These are phyloP conservation scores for Drosophila cyrtoloma DNA, from an alignment of 2,888 invertebrate species.

Conservation along the genomic window DNA sequence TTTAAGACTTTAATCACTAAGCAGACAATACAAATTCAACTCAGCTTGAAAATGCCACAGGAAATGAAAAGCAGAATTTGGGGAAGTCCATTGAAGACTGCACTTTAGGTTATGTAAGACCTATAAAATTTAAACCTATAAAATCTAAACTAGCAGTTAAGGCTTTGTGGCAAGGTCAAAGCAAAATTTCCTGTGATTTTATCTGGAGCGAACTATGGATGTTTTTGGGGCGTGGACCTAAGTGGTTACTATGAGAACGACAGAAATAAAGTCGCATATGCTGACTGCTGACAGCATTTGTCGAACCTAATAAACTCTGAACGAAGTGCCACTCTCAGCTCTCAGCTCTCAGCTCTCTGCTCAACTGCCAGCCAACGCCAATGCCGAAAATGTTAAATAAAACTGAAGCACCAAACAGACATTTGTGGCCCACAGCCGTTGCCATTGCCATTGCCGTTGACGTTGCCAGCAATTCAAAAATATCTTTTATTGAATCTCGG, in stretches of 20 bases:
- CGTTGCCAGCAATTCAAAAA: conserved; percentile 56
- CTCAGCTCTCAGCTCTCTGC: conserved; percentile 16
- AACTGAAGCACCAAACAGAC: conserved; percentile 62
- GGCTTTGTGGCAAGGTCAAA: conserved; percentile 13
- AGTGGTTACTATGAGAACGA: conserved; percentile 55
- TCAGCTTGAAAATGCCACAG: too few species aligned
- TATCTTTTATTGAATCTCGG: conserved; percentile 75
- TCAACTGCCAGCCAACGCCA: conserved; percentile 43
- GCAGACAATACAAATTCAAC: too few species aligned
- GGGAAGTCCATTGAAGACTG: not conserved
- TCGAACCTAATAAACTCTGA: conserved; percentile 71
- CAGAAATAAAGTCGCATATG: conserved; percentile 67
- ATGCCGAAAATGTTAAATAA: conserved; percentile 66
- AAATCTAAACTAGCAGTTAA: conserved; percentile 1
- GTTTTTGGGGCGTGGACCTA: conserved; percentile 32
- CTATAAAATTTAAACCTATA: not conserved
- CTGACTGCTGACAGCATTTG: conserved; percentile 67
- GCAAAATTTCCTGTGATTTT: conserved; percentile 7
- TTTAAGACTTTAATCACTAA: not conserved
- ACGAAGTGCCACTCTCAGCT: conserved; percentile 68
- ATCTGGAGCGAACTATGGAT: conserved; percentile 10
- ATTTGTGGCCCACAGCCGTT: conserved; percentile 43
- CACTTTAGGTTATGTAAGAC: not conserved
- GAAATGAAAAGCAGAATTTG: not conserved
- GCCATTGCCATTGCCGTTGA: conserved; percentile 31